Evolutionary conservation across 2,888 invertebrate genomes (phyloP).

Genomic region (Drosophila algonquin): DNA sequence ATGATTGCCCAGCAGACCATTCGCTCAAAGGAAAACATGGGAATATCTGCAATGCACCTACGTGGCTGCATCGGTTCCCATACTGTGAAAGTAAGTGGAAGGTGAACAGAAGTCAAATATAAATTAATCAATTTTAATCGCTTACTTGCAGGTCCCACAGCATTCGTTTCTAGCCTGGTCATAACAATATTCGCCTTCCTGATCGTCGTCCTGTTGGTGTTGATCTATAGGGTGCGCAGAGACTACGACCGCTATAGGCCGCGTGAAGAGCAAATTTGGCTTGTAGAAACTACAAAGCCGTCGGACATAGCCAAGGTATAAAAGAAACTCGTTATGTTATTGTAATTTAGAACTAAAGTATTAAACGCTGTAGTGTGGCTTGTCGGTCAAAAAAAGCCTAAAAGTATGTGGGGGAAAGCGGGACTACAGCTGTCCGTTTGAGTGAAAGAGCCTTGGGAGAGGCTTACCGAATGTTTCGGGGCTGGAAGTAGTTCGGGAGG

Average conservation of each 20-base stretch:
- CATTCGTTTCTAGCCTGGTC: neutral
- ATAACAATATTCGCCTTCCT: conserved; percentile 31
- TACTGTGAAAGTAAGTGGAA: conserved; percentile 45
- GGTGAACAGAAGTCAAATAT: neutral
- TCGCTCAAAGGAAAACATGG: conserved; percentile 18
- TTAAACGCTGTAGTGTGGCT: too few relatives aligned
- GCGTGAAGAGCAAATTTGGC: conserved; percentile 29
- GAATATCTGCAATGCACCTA: conserved; percentile 24
- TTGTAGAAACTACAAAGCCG: conserved; percentile 24
- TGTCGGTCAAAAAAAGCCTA: too few relatives aligned
- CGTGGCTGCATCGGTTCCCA: conserved; percentile 38
- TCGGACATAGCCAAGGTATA: conserved; percentile 22
- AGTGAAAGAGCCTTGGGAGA: too few relatives aligned
- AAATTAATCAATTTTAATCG: neutral
- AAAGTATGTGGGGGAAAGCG: too few relatives aligned
- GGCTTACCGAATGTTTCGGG: too few relatives aligned
- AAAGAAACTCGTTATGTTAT: neutral
- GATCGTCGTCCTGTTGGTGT: conserved; percentile 13
- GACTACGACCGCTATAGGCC: conserved; percentile 1
- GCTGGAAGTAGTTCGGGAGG: too few relatives aligned
- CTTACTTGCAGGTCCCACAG: conserved; percentile 28
- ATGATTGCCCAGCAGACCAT: conserved; percentile 38
- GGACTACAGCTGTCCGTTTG: too few relatives aligned
- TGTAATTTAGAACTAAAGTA: neutral
- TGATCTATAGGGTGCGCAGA: conserved; percentile 27